These are phyloP conservation scores for Dione juno DNA, from an alignment of 2,888 invertebrate species.

Conservation along the genomic window DNA sequence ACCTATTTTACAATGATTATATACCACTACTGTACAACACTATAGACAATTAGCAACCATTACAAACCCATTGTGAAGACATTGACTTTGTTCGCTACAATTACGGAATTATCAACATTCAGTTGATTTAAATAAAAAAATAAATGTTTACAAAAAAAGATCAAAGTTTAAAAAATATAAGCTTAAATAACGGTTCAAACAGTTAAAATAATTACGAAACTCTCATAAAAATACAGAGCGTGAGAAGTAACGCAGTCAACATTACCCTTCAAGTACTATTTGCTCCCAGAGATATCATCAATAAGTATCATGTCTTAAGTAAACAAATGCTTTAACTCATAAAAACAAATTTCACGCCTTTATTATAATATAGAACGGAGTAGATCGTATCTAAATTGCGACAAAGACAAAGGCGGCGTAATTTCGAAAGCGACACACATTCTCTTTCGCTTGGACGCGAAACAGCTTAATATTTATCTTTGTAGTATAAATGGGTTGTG, in stretches of 20 bases:
- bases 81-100: constrained; percentile 16
- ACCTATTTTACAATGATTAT: constrained; percentile 10
- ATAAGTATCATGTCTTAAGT: constrained; percentile 24
- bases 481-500: constrained; percentile 43
- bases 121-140: constrained; percentile 9
- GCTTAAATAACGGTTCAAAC: background rate
- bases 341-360: constrained; percentile 40
- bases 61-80: constrained; percentile 16
- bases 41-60: constrained; percentile 25
- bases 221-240: constrained; percentile 4
- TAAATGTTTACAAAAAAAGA: background rate
- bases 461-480: constrained; percentile 45
- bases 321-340: constrained; percentile 34
- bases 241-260: constrained; percentile 3
- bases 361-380: constrained; percentile 37
- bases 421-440: constrained; percentile 42
- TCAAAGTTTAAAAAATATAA: background rate
- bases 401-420: constrained; percentile 40
- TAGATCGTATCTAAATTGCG: constrained; percentile 44
- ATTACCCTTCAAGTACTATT: constrained; percentile 5
- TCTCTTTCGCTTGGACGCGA: constrained; percentile 42
- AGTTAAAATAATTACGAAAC: background rate
- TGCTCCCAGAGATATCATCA: constrained; percentile 21
- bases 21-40: constrained; percentile 10
- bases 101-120: constrained; percentile 10